Percentiles rank a stretch among this genome's conserved stretches.
Evolutionary conservation across 2,888 invertebrate genomes (phyloP).

Genomic region (Cryptosula pallasiana): DNA sequence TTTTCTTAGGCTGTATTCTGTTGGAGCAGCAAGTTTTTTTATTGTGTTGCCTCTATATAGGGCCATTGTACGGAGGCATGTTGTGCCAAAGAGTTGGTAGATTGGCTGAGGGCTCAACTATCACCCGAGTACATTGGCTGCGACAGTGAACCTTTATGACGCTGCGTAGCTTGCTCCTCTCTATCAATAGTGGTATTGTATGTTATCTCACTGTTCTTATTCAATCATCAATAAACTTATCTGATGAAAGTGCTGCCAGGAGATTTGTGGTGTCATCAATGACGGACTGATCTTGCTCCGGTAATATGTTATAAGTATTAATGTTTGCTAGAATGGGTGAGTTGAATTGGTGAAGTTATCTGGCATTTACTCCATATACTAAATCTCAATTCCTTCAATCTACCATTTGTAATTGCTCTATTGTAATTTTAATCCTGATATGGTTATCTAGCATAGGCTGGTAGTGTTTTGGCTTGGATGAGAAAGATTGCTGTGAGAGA

Average conservation of each 20-base stretch:
- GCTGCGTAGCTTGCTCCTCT: too few relatives aligned
- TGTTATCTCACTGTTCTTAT: not conserved
- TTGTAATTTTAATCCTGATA: not conserved
- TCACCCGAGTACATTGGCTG: not conserved
- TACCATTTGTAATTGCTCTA: too few relatives aligned
- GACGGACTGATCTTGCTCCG: too few relatives aligned
- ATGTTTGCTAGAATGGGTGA: too few relatives aligned
- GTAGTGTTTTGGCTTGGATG: not conserved
- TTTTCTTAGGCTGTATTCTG: not conserved
- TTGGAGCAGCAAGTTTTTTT: not conserved
- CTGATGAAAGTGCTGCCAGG: too few relatives aligned
- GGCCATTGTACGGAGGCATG: constrained; percentile 5
- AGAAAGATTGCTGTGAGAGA: not conserved
- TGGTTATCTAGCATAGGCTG: not conserved
- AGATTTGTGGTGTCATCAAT: too few relatives aligned
- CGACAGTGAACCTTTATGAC: too few relatives aligned
- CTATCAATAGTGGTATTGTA: not conserved
- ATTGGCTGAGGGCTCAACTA: not conserved
- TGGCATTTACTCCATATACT: too few relatives aligned
- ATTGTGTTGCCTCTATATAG: constrained; percentile 17
- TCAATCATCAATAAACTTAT: not conserved
- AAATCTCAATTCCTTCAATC: too few relatives aligned
- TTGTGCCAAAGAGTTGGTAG: not conserved
- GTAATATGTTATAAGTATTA: too few relatives aligned
- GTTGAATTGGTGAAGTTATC: too few relatives aligned